phyloP scores from a whole-genome alignment of 1,140 invertebrate species.

The Papilio dardanus region DNA sequence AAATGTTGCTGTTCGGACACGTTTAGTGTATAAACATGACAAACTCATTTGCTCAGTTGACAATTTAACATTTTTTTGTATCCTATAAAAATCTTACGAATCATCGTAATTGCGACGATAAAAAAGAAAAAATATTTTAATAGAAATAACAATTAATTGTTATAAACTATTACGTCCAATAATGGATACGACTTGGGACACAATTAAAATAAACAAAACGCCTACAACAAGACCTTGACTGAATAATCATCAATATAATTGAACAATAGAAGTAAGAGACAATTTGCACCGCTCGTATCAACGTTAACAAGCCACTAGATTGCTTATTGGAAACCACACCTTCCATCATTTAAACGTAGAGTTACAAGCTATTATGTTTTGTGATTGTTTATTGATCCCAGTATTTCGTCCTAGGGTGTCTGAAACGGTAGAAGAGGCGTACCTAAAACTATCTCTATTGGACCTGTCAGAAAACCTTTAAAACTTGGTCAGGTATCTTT shows the following conservation, averaged over 20 bases:
- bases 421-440: too few relatives aligned
- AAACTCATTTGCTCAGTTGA: too few relatives aligned
- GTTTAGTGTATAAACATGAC: too few relatives aligned
- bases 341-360: not conserved
- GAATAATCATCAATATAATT: constrained; percentile 14
- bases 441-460: too few relatives aligned
- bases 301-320: not conserved
- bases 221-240: constrained; percentile 7
- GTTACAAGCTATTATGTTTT: not conserved
- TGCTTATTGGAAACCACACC: not conserved
- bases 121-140: not conserved
- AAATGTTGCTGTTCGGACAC: too few relatives aligned
- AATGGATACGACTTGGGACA: not conserved
- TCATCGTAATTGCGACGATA: not conserved
- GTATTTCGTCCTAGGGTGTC: too few relatives aligned
- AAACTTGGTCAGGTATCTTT: too few relatives aligned
- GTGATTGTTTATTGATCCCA: not conserved
- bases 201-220: constrained; percentile 21
- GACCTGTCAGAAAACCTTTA: too few relatives aligned
- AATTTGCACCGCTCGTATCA: not conserved
- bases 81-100: too few relatives aligned
- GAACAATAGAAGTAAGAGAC: constrained; percentile 10
- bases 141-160: constrained; percentile 4
- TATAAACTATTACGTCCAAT: constrained; percentile 11
- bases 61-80: too few relatives aligned